These are phyloP conservation scores for Chrysochloris asiatica DNA, from an alignment of 2,113 vertebrate species.

Conservation along the genomic window DNA sequence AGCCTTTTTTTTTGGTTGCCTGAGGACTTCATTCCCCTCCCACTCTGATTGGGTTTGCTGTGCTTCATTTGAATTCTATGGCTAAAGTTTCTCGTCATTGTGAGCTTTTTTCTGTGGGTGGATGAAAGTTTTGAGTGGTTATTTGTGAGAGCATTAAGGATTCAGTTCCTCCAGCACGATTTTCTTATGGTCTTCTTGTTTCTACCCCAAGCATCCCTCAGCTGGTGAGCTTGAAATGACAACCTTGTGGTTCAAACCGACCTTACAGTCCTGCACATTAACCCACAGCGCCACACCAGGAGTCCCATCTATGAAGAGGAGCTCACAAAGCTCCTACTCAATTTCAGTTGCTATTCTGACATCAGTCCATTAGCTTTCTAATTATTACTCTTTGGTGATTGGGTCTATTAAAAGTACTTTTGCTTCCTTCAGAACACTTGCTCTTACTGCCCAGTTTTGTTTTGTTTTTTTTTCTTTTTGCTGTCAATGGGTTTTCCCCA, in stretches of 20 bases:
- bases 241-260: too few relatives aligned
- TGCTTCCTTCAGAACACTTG: background rate
- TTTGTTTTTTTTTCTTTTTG: too few relatives aligned
- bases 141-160: background rate
- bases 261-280: too few relatives aligned
- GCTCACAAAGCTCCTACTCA: background rate
- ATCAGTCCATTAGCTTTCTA: background rate
- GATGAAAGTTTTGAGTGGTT: background rate
- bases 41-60: background rate
- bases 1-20: background rate
- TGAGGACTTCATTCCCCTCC: background rate
- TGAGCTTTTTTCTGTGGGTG: background rate
- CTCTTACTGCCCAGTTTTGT: background rate
- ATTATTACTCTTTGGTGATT: background rate
- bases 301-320: background rate
- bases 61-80: background rate
- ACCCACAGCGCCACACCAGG: too few relatives aligned
- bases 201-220: too few relatives aligned
- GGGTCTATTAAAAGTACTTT: background rate
- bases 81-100: background rate
- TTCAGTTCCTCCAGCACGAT: background rate
- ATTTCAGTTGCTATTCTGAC: background rate
- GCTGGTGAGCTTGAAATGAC: too few relatives aligned
- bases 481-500: background rate
- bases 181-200: background rate